phyloP scores from a whole-genome alignment of 2,888 invertebrate genomes.

The Aphrophora alni region DNA sequence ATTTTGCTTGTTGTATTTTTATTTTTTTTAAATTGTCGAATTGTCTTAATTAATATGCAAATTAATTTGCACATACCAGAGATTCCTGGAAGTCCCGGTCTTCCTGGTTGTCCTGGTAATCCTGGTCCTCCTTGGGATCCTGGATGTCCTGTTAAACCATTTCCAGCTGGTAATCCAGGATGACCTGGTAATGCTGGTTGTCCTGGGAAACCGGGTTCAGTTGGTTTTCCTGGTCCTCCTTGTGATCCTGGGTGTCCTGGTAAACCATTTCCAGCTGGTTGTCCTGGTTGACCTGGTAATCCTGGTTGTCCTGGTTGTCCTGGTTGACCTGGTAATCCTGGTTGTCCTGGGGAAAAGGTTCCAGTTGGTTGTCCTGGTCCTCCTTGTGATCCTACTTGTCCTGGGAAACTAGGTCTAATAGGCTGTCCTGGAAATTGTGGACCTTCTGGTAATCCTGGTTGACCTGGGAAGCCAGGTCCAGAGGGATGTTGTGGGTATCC shows the following conservation, averaged over 20 bases:
- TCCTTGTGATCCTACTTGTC: conserved; percentile 26
- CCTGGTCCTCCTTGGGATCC: conserved; percentile 54
- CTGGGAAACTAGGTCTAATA: conserved; percentile 46
- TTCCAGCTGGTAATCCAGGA: conserved; percentile 13
- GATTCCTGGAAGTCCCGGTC: conserved; percentile 57
- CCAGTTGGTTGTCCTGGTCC: conserved; percentile 31
- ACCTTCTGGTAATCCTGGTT: conserved; percentile 48
- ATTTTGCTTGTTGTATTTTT: too few relatives aligned
- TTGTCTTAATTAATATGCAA: too few relatives aligned
- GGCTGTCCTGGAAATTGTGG: conserved; percentile 31
- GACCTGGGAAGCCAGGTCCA: conserved; percentile 54
- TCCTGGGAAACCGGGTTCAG: conserved; percentile 39
- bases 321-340: conserved; percentile 49
- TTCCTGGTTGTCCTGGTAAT: conserved; percentile 63
- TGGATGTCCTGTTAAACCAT: conserved; percentile 42
- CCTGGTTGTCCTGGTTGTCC: conserved; percentile 48
- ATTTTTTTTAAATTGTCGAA: too few relatives aligned
- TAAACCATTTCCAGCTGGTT: conserved; percentile 47
- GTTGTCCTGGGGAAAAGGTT: too few relatives aligned
- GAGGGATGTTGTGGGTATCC: conserved; percentile 54
- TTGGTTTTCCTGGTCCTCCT: conserved; percentile 42
- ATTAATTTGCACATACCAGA: too few relatives aligned
- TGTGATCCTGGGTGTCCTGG: conserved; percentile 49
- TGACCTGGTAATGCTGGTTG: background rate
- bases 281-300: conserved; percentile 34